Base-by-base conservation (phyloP, 2,888 invertebrate species). In the Acrobasis suavella region DNA sequence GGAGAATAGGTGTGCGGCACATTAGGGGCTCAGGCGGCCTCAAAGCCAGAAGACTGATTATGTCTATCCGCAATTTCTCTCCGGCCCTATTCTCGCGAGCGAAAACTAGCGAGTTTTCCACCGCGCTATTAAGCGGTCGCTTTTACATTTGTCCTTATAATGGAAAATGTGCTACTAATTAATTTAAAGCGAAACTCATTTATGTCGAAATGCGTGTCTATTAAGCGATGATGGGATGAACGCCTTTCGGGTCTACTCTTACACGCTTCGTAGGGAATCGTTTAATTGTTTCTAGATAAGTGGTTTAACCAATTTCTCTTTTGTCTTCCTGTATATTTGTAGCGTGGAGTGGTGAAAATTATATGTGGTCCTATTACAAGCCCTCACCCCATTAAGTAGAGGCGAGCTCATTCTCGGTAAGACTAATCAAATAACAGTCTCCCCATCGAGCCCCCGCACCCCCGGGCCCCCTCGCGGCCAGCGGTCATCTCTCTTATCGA, bases 371-470 rank as follows among this genome's bases (percentile, higher is more conserved):
- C 85, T 83, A 88, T 91, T 91, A 90, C 91, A 91, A 85, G 88
- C 87, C 86, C 87, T 91, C 91, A 88, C 91, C 91, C 91, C 87
- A 90, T 91, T 91, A 90, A 90, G 87, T 86, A 84, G 87, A 89
- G 86, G 87, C 89, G 90, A 87, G 88, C 89, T 92, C 92, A 92
- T 92, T 92, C 92, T 91, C 91, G 87, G 92, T 89, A 91, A 91
- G 92, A 92, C 92, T 92, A 92, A 93, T 93, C 92, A 92, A 93
- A 93, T 93, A 93, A 92, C 91, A 87, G 89, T 86, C 91, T 85
- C 90, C 91, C 91, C 83, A 82, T 75, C 78, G 73, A 73, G 72
- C 74, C 68, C 74, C 78, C 78, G 76, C 73, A 64, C 65, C 54
- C 72, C 74, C 69, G 72, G 73, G 77, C 77, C 82, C 75, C 83